A percentile compares a stretch with the other conserved stretches of the same genome.
These are phyloP conservation scores for Eudyptes chrysolophus DNA, from an alignment of 2,113 vertebrate species.

Conservation along the genomic window DNA sequence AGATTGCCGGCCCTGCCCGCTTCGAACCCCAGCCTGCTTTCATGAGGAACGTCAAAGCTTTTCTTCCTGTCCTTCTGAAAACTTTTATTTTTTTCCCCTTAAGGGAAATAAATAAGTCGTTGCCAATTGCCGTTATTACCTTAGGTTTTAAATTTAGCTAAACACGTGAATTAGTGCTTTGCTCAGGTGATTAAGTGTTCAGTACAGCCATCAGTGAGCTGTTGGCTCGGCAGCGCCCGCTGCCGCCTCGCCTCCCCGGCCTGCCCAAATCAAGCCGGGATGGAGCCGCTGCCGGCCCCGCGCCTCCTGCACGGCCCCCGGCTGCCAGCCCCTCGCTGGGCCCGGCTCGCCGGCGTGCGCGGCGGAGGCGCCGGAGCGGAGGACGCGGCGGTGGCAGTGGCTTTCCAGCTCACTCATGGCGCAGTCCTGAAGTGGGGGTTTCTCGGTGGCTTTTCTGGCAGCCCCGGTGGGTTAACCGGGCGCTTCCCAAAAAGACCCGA, in stretches of 20 bases:
- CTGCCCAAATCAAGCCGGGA: neutral
- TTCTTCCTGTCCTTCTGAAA: conserved; percentile 11
- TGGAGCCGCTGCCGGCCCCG: neutral
- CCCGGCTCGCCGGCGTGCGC: neutral
- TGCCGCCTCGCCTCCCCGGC: neutral
- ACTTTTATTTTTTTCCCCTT: neutral
- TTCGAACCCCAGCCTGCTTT: neutral
- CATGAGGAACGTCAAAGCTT: neutral
- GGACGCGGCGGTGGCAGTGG: neutral
- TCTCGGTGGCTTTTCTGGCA: neutral
- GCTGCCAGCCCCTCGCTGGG: neutral
- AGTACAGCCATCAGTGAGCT: conserved; percentile 29
- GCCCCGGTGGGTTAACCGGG: neutral
- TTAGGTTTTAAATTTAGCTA: neutral
- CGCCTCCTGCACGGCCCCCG: neutral
- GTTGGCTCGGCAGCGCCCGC: neutral
- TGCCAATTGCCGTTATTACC: neutral
- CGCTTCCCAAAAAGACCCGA: neutral
- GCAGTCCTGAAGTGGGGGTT: neutral
- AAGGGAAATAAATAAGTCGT: neutral
- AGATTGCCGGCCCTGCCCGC: neutral
- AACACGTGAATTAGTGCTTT: neutral
- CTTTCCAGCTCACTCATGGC: neutral
- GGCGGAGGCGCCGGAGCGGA: neutral
- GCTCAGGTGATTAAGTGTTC: neutral